Percentiles rank a stretch among this genome's conserved stretches.
Conservation (phyloP, 2,113 vertebrate species). For the Pyxicephalus adspersus region DNA sequence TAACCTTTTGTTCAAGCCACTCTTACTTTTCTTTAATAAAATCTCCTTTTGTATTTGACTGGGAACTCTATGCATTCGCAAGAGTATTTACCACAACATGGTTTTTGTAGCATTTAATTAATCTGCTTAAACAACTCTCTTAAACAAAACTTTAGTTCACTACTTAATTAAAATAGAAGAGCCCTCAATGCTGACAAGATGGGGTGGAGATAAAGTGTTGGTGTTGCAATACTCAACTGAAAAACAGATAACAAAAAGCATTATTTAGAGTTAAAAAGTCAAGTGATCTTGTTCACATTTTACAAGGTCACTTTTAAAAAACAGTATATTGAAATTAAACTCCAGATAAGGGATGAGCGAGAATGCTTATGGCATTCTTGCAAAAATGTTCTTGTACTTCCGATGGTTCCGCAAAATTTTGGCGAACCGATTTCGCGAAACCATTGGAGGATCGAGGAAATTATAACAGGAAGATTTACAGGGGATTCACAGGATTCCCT, state of each 20-base stretch:
- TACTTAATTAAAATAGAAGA: slow-evolving; percentile 2
- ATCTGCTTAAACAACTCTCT: slow-evolving; percentile 11
- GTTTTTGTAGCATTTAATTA: slow-evolving; percentile 25
- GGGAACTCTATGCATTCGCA: slow-evolving; percentile 27
- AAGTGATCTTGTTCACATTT: too few relatives aligned
- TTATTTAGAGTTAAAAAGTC: too few relatives aligned
- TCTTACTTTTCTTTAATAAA: background rate
- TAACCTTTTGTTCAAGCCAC: slow-evolving; percentile 6
- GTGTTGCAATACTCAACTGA: background rate
- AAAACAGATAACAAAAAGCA: background rate
- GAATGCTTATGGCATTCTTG: too few relatives aligned
- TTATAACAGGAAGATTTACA: too few relatives aligned
- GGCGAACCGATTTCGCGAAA: too few relatives aligned
- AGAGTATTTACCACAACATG: slow-evolving; percentile 22
- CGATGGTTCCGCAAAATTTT: too few relatives aligned
- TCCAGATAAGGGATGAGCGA: too few relatives aligned
- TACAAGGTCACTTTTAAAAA: too few relatives aligned
- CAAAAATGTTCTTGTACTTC: too few relatives aligned
- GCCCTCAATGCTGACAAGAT: background rate
- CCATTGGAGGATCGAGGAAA: too few relatives aligned
- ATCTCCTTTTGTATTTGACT: slow-evolving; percentile 48
- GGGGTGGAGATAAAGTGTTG: background rate
- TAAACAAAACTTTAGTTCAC: background rate
- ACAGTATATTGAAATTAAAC: too few relatives aligned
- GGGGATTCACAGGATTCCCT: too few relatives aligned